Percentiles rank a stretch among this genome's conserved stretches.
Evolutionary conservation across 2,888 invertebrate species (phyloP).

Genomic region (Andrena hattorfiana): DNA sequence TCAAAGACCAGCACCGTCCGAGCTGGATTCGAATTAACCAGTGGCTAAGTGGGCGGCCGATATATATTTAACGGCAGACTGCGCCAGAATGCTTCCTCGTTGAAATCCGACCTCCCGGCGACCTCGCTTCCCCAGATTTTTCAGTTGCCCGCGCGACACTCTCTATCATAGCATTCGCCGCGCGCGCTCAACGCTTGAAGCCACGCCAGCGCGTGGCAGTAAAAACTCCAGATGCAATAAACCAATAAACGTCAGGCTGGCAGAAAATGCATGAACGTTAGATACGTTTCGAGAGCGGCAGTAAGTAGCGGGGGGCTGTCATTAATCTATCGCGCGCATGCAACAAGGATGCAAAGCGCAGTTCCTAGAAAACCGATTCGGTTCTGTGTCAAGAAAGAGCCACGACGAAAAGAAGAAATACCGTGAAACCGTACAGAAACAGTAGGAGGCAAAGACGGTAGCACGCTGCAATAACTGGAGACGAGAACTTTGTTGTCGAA

Average conservation of each 20-base stretch:
- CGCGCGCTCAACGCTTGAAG: neutral
- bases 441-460: too few species aligned
- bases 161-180: neutral
- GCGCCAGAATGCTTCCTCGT: conserved; percentile 69
- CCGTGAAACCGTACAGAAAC: conserved; percentile 14
- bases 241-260: neutral
- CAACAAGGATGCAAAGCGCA: neutral
- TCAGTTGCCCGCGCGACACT: conserved; percentile 29
- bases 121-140: conserved; percentile 59
- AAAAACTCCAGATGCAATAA: conserved; percentile 10
- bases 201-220: neutral
- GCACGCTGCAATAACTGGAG: too few species aligned
- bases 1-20: conserved; percentile 54
- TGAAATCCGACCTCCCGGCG: conserved; percentile 65
- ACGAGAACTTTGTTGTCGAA: too few species aligned
- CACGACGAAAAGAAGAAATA: neutral
- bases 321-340: neutral
- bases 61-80: conserved; percentile 69
- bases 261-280: neutral
- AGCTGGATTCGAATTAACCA: conserved; percentile 59
- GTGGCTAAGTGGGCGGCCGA: conserved; percentile 60
- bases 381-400: neutral
- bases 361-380: conserved; percentile 1
- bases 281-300: too few species aligned
- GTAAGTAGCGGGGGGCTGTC: neutral